Percentiles rank a stretch among this genome's conserved stretches.
Evolutionary conservation across 2,113 vertebrate genomes (phyloP).

Genomic region (Geococcyx californianus): DNA sequence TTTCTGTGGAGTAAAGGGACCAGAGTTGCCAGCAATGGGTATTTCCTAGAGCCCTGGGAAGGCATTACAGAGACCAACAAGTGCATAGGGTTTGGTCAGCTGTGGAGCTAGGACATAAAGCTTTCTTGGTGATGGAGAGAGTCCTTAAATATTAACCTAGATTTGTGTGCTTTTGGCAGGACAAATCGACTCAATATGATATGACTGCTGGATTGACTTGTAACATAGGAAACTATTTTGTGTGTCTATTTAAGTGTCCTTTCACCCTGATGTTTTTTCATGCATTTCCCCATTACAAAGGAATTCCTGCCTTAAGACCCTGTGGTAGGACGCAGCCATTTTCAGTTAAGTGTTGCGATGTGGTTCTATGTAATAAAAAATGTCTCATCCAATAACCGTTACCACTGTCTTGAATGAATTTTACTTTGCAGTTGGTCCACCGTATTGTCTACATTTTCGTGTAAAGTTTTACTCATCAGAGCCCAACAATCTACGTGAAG

Average conservation of each 20-base stretch:
- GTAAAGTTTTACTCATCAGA: constrained; percentile 99
- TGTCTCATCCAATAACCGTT: not conserved
- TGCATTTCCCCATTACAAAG: not conserved
- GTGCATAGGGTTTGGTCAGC: not conserved
- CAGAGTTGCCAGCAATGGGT: not conserved
- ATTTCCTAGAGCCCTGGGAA: not conserved
- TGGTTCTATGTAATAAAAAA: not conserved
- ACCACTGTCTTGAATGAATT: not conserved
- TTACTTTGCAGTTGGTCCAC: constrained; percentile 86
- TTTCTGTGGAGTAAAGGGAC: not conserved
- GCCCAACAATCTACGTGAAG: constrained; percentile 97
- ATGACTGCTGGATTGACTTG: not conserved
- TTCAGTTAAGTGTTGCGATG: not conserved
- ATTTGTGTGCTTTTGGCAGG: not conserved
- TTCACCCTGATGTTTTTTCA: not conserved
- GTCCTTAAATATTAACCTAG: constrained; percentile 30
- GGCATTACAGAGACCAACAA: not conserved
- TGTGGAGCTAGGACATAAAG: not conserved
- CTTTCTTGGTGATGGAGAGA: not conserved
- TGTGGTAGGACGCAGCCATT: not conserved
- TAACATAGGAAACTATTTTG: not conserved
- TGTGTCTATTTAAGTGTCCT: not conserved
- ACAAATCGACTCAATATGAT: not conserved
- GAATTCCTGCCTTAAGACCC: not conserved
- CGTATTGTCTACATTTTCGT: constrained; percentile 96